phyloP scores from a whole-genome alignment of 1,140 invertebrate genomes.

The Pachypeltis micranthus region DNA sequence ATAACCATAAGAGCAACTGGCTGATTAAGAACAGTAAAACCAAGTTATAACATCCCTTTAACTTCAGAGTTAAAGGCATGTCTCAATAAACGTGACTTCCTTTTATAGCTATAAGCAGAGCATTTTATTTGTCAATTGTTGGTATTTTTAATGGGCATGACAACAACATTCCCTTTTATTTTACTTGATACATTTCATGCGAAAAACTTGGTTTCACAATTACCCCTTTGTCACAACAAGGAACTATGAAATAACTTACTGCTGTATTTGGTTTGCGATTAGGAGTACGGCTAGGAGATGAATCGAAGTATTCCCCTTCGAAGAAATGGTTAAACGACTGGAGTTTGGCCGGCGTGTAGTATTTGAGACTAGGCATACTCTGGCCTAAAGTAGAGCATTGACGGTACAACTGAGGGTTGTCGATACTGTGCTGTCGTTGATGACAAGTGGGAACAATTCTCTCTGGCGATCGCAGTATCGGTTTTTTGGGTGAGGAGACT shows the following conservation, averaged over 20 bases:
- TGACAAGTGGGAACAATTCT: neutral
- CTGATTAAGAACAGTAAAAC: too few species aligned
- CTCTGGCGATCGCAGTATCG: neutral
- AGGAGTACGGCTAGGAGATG: neutral
- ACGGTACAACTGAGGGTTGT: neutral
- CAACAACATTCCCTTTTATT: too few species aligned
- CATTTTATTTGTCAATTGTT: too few species aligned
- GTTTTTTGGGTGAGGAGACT: slow-evolving; percentile 5
- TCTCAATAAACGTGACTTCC: too few species aligned
- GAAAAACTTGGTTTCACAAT: neutral
- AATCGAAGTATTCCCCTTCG: slow-evolving; percentile 5
- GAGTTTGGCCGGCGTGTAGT: neutral
- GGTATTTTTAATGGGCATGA: too few species aligned
- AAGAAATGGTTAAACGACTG: slow-evolving; percentile 11
- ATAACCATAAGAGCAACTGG: too few species aligned
- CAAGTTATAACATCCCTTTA: too few species aligned
- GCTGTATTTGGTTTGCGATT: slow-evolving; percentile 18
- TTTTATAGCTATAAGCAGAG: too few species aligned
- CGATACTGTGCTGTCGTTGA: neutral
- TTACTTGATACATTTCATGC: too few species aligned
- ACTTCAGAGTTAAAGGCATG: too few species aligned
- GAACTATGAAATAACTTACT: too few species aligned
- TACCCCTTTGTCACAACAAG: neutral
- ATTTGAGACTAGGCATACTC: slow-evolving; percentile 9
- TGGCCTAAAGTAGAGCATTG: neutral